Evolutionary conservation across 2,113 vertebrate genomes (phyloP), one percentile per base, ranked within the genome.

Genomic region (Pristiophorus japonicus): DNA sequence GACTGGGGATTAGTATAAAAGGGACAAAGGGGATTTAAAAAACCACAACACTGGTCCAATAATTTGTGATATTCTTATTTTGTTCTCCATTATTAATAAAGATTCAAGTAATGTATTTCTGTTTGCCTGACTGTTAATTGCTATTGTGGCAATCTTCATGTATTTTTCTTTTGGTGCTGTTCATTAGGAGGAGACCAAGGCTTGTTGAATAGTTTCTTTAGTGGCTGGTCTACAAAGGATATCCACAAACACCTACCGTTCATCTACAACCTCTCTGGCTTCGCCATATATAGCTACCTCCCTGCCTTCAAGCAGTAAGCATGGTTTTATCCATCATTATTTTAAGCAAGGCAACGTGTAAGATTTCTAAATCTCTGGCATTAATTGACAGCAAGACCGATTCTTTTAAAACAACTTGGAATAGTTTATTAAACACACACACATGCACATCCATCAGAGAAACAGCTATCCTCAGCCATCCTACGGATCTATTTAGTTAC

Each of bases 111-210:
- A 18, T 73, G 38, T n/a, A 10, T 81, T 87, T 87, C 42, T 24
- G 10, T 27, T 51, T 47, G 1, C 5, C 66, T 47, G 1, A 5
- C 66, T 42, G 18, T 38, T 38, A n/a, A 27, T 78, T 78, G 27
- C 81, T 45, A 45, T 20, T 14, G 47, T 55, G 14, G 62, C n/a
- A 22, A 22, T 18, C 62, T 91, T 67, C n/a, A 66, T 4, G n/a
- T n/a, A n/a, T n/a, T n/a, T n/a, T n/a, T 51, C 4, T 51, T 51
- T 51, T 51, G 1, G 51, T 51, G 1, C 63, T 2, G 0, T 95
- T 81, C 24, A 95, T 24, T 94, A 99, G 98, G 98, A n/a, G 98
- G 98, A 95, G 98, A 99, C 96, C 99, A 98, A 96, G 98, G 98
- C n/a, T 96, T 98, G 96, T 20, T 98, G 84, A 98, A 98, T 95